Evolutionary conservation across 1,140 invertebrate species (phyloP).

Genomic region (Ips typographus): DNA sequence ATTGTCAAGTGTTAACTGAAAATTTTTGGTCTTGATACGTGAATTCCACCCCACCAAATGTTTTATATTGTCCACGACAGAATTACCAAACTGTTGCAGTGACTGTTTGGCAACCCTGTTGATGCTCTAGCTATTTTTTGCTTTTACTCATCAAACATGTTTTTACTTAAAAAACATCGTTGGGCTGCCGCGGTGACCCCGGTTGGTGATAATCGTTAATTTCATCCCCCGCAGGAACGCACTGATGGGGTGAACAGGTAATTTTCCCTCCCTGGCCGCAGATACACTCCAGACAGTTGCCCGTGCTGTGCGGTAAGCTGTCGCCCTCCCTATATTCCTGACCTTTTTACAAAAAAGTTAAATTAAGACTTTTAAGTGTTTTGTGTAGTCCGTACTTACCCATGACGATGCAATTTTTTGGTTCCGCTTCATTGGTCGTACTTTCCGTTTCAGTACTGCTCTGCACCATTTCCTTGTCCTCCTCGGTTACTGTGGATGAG

Average conservation of each 20-base stretch:
- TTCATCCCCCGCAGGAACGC: conserved; percentile 47
- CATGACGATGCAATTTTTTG: conserved; percentile 35
- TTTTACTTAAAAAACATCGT: conserved; percentile 30
- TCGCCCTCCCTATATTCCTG: conserved; percentile 64
- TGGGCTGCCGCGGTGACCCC: conserved; percentile 39
- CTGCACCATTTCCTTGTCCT: neutral
- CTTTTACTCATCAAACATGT: conserved; percentile 1
- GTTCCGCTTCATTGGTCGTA: conserved; percentile 12
- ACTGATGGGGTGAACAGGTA: conserved; percentile 62
- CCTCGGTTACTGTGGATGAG: conserved; percentile 3
- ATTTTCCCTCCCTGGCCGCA: conserved; percentile 65
- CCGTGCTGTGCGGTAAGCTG: conserved; percentile 65
- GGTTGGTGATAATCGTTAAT: conserved; percentile 50
- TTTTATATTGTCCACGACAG: neutral
- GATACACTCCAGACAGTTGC: conserved; percentile 69
- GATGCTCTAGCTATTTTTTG: neutral
- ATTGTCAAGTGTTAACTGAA: too few relatives aligned
- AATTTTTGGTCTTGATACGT: too few relatives aligned
- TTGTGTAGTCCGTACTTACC: conserved; percentile 17
- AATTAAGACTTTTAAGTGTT: too few relatives aligned
- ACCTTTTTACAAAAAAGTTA: conserved; percentile 49
- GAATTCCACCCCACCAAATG: neutral
- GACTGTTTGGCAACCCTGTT: neutral
- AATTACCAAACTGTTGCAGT: neutral
- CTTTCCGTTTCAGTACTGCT: conserved; percentile 20